Base-by-base conservation (phyloP, 2,113 vertebrate genomes). In the Elanoides forficatus region DNA sequence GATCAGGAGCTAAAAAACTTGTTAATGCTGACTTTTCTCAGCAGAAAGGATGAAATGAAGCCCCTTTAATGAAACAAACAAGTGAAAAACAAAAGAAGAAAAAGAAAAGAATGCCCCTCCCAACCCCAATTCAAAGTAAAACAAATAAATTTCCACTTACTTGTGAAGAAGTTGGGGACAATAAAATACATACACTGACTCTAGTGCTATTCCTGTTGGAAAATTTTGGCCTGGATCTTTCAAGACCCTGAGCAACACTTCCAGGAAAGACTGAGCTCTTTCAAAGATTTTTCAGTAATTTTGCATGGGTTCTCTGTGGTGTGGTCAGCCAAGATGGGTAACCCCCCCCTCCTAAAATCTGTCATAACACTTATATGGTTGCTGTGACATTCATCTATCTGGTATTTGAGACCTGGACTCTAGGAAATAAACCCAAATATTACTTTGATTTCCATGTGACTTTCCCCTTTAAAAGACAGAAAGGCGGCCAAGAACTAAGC, bases 21-120 rank as follows among this genome's bases (percentile, higher is more conserved):
- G 20, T 38, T 60, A 92, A 48, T 16, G 19, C 23, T 82, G 73
- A 59, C 36, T 71, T 75, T 80, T 70, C 67, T n/a, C 26, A 50
- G 25, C 11, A 66, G 63, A 91, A 94, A 80, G 15, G 55, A 40
- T 82, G 21, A 85, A 81, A 79, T 56, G 0, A 85, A 80, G 27
- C 7, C 25, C 55, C 42, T 47, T 76, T 32, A 67, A 87, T 40
- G 27, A 90, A 78, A 83, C 14, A 81, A 94, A 40, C 3, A 43
- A 55, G 82, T 7, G 0, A 1, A 21, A n/a, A 34, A 45, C 18
- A 11, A 4, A 34, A 27, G 29, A 29, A 5, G 2, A 32, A 26
- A 23, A 42, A 15, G 4, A 73, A 78, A 27, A 62, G 60, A 50
- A 60, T 6, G 2, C 10, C 6, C 13, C 14, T 4, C 3, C 23